These are phyloP conservation scores for Muricea muricata DNA, from an alignment of 92 coral and sea anemone species.

Conservation along the genomic window DNA sequence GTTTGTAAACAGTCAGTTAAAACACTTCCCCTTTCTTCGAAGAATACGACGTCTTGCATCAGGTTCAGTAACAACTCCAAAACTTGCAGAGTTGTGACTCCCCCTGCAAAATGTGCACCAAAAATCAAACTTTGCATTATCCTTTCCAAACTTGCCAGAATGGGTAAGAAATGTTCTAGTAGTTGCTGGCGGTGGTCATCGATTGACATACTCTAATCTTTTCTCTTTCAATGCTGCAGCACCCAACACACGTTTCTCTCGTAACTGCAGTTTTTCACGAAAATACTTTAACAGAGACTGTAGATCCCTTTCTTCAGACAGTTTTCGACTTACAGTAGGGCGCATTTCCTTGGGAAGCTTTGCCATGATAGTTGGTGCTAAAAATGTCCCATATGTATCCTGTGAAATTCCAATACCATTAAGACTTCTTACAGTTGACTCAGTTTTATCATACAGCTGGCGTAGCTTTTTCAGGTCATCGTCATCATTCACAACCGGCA, in stretches of 20 bases:
- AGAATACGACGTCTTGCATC: not conserved
- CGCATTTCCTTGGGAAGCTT: conserved; percentile 42
- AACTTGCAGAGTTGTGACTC: conserved; percentile 7
- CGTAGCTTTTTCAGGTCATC: conserved; percentile 9
- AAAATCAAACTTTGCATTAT: not conserved
- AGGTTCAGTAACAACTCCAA: conserved; percentile 15
- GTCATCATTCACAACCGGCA: not conserved
- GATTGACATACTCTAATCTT: not conserved
- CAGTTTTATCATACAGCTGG: conserved; percentile 29
- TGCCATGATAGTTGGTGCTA: conserved; percentile 46
- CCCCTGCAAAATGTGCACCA: conserved; percentile 38
- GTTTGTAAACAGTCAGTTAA: conserved; percentile 14
- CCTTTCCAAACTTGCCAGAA: not conserved
- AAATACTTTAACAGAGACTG: conserved; percentile 36
- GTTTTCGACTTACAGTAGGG: conserved; percentile 37
- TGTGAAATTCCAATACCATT: conserved; percentile 14
- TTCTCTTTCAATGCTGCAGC: conserved; percentile 10
- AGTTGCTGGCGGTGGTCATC: not conserved
- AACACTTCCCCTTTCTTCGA: conserved; percentile 24
- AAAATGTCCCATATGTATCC: conserved; percentile 53
- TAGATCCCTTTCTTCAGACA: conserved; percentile 37
- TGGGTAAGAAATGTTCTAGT: conserved; percentile 19
- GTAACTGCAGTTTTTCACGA: conserved; percentile 28
- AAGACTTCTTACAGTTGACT: conserved; percentile 10
- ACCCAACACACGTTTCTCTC: conserved; percentile 43